Conservation (phyloP, 1,140 invertebrate genomes). For the Hypsibius dujardini region DNA sequence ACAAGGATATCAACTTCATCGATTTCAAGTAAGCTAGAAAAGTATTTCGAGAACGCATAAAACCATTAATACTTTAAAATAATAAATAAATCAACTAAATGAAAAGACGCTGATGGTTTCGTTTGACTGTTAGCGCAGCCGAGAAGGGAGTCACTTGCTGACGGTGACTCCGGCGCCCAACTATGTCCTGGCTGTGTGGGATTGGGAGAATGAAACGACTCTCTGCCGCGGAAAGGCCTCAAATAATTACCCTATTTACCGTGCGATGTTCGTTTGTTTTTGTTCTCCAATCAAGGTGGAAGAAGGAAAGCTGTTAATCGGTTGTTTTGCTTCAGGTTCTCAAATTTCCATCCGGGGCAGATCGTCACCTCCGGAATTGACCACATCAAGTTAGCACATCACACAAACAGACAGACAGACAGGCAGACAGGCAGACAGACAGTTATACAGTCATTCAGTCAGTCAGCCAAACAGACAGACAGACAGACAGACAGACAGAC, state of each 20-base stretch:
- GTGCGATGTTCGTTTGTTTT: background rate
- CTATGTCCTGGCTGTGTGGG: background rate
- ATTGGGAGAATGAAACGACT: slow-evolving; percentile 10
- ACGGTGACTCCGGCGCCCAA: background rate
- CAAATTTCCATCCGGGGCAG: background rate
- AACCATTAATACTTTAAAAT: no score
- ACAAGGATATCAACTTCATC: background rate
- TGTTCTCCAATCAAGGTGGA: background rate
- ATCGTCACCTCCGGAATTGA: slow-evolving; percentile 1
- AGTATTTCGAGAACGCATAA: background rate
- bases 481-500: no score
- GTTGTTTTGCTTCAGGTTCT: slow-evolving; percentile 7
- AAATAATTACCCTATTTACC: background rate
- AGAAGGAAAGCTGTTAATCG: background rate
- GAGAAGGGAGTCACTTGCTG: slow-evolving; percentile 8
- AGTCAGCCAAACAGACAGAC: no score
- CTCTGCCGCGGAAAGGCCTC: background rate
- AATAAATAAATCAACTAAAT: no score
- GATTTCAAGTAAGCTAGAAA: slow-evolving; percentile 7
- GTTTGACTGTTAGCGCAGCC: slow-evolving; percentile 5
- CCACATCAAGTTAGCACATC: background rate
- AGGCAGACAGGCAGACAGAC: no score
- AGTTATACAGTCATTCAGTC: no score
- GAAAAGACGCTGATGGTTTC: background rate
- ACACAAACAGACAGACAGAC: no score